Evolutionary conservation across 1,140 invertebrate genomes (phyloP).

Genomic region (Pomacea maculata): DNA sequence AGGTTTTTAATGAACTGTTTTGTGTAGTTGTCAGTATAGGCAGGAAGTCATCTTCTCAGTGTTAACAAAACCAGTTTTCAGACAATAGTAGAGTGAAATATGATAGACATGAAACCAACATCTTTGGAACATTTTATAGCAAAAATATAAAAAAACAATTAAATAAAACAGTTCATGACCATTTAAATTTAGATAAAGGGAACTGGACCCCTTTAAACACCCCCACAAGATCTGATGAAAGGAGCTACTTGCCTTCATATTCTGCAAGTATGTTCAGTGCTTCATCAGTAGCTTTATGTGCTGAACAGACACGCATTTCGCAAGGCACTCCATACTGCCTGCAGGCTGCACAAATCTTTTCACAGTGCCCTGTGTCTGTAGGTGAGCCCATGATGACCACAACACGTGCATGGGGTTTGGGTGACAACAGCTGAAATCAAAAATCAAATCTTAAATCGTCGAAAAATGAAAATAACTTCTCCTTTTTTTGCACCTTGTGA

Average conservation of each 20-base stretch:
- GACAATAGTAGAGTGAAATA: background rate
- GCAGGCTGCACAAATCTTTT: constrained; percentile 78
- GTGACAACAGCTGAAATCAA: constrained; percentile 44
- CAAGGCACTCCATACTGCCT: constrained; percentile 75
- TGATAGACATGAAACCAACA: background rate
- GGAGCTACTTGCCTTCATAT: constrained; percentile 76
- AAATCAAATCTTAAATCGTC: constrained; percentile 1
- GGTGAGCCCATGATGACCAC: constrained; percentile 95
- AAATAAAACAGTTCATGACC: background rate
- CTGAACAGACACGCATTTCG: constrained; percentile 85
- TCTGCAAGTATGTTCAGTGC: constrained; percentile 83
- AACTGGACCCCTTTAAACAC: too few species aligned
- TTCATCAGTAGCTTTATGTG: constrained; percentile 91
- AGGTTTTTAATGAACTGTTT: too few species aligned
- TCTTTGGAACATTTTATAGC: background rate
- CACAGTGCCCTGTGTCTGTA: constrained; percentile 82
- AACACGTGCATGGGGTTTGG: constrained; percentile 67
- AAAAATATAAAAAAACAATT: background rate
- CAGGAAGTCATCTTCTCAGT: background rate
- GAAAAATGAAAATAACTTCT: too few species aligned
- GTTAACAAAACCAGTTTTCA: background rate
- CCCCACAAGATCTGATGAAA: background rate
- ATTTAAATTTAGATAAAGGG: background rate
- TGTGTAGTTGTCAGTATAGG: background rate
- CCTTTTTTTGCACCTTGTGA: too few species aligned